Evolutionary conservation across 2,888 invertebrate genomes (phyloP).

Genomic region (Stenoptilia bipunctidactyla): DNA sequence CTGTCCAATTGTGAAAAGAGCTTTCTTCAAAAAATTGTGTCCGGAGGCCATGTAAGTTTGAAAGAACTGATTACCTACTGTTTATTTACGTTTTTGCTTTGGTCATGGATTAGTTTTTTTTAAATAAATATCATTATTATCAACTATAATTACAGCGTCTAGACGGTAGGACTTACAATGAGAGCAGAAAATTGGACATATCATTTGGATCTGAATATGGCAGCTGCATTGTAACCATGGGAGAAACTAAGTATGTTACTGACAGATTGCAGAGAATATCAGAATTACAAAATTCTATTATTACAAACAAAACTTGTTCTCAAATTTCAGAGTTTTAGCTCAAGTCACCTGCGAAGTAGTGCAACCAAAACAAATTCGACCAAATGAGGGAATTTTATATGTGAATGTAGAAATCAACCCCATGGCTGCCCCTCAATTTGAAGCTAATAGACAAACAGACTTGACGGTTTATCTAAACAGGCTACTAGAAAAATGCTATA

Average conservation of each 20-base stretch:
- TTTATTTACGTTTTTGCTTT: too few relatives aligned
- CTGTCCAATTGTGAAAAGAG: slow-evolving; percentile 79
- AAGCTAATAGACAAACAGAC: slow-evolving; percentile 81
- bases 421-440: slow-evolving; percentile 89
- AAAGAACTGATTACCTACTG: too few relatives aligned
- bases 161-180: slow-evolving; percentile 82
- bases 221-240: slow-evolving; percentile 81
- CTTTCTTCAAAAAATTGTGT: slow-evolving; percentile 75
- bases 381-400: slow-evolving; percentile 89
- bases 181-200: slow-evolving; percentile 79
- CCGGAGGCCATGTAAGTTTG: slow-evolving; percentile 74
- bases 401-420: slow-evolving; percentile 90
- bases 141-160: slow-evolving; percentile 72
- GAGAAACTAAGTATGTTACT: slow-evolving; percentile 78
- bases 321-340: slow-evolving; percentile 78
- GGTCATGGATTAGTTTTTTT: too few relatives aligned
- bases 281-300: background rate
- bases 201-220: slow-evolving; percentile 88
- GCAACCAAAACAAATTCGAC: slow-evolving; percentile 85
- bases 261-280: background rate
- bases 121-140: background rate
- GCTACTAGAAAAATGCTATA: slow-evolving; percentile 88
- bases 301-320: background rate
- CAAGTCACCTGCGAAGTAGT: slow-evolving; percentile 92
- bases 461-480: slow-evolving; percentile 81